These are phyloP conservation scores for Diploptera punctata DNA, from an alignment of 2,888 invertebrate species.

Conservation along the genomic window DNA sequence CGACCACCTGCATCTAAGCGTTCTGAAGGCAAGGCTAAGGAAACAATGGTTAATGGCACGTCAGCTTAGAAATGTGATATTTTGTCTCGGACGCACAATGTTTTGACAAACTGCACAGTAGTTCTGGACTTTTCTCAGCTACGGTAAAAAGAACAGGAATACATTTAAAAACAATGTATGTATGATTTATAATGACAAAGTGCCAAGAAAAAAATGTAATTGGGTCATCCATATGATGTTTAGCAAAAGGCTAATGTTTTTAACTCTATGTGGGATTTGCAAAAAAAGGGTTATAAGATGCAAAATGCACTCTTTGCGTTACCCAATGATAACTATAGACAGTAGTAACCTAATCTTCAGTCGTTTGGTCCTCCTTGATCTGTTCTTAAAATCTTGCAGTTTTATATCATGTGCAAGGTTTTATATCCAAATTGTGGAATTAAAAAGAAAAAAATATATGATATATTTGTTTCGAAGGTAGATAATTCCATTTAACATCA, in stretches of 20 bases:
- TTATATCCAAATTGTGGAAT: slow-evolving; percentile 3
- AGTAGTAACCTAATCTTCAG: neutral
- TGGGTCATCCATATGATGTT: neutral
- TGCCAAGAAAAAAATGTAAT: slow-evolving; percentile 24
- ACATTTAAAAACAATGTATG: slow-evolving; percentile 21
- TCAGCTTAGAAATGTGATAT: slow-evolving; percentile 52
- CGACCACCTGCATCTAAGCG: slow-evolving; percentile 47
- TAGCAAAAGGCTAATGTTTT: slow-evolving; percentile 14
- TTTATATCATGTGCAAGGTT: slow-evolving; percentile 15
- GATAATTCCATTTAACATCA: no score
- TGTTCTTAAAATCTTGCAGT: slow-evolving; percentile 6
- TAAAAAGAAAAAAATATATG: neutral
- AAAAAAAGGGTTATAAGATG: neutral
- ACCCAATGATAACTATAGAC: neutral
- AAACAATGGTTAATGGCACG: slow-evolving; percentile 72
- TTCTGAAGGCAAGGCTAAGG: slow-evolving; percentile 63
- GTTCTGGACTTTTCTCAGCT: slow-evolving; percentile 22
- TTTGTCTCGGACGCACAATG: slow-evolving; percentile 33
- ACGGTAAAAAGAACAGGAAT: slow-evolving; percentile 3
- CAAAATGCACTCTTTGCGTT: neutral
- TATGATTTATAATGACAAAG: slow-evolving; percentile 20
- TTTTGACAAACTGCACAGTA: slow-evolving; percentile 36
- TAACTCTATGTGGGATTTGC: neutral
- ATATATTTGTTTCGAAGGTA: no score
- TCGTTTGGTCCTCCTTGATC: slow-evolving; percentile 5